Conservation (phyloP, 2,113 vertebrate species). For the Thunnus maccoyii region DNA sequence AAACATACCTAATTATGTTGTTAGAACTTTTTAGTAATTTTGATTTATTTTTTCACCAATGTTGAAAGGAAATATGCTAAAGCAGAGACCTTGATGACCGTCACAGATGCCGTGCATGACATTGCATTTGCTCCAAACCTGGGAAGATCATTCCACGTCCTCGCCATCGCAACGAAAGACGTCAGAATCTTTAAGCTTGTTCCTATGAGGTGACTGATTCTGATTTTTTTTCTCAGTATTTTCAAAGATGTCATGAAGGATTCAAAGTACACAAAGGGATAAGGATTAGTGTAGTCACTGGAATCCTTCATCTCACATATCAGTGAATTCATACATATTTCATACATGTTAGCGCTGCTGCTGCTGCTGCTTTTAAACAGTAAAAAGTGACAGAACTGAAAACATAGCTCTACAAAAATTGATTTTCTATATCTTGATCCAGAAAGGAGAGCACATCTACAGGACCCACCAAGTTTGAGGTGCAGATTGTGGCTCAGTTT, state of each 20-base stretch:
- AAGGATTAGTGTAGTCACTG: neutral
- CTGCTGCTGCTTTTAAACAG: neutral
- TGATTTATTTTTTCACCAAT: constrained; percentile 19
- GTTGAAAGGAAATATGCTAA: constrained; percentile 93
- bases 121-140: constrained; percentile 98
- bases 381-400: neutral
- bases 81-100: constrained; percentile 96
- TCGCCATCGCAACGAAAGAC: constrained; percentile 98
- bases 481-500: constrained; percentile 96
- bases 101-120: constrained; percentile 96
- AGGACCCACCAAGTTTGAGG: constrained; percentile 95
- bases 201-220: constrained; percentile 89
- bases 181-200: constrained; percentile 97
- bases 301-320: neutral
- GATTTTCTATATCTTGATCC: neutral
- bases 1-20: too few species aligned
- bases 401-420: neutral
- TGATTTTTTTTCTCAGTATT: neutral
- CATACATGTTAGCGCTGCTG: too few species aligned
- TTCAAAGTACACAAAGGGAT: neutral
- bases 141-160: constrained; percentile 96
- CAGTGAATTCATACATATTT: neutral
- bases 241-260: neutral
- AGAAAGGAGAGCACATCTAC: constrained; percentile 93
- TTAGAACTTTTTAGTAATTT: neutral